These are phyloP conservation scores for Lasaia peninsularis DNA, from an alignment of 1,140 invertebrate species.

Conservation along the genomic window DNA sequence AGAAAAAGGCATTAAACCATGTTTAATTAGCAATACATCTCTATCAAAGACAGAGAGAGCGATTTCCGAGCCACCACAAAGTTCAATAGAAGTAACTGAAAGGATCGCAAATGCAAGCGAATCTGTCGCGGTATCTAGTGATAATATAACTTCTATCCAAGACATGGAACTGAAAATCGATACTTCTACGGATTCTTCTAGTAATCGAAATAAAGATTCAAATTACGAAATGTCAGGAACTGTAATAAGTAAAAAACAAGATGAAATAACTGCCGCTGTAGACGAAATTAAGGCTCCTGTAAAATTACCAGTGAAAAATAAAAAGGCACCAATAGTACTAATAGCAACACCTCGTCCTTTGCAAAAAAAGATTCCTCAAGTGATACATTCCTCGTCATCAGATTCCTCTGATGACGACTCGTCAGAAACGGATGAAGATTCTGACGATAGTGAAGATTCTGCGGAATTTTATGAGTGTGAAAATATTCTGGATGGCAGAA, in stretches of 20 bases:
- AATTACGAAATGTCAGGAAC: not conserved
- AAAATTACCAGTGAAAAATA: constrained; percentile 70
- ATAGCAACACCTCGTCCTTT: constrained; percentile 79
- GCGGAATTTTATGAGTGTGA: constrained; percentile 71
- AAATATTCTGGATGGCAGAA: constrained; percentile 71
- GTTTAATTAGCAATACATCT: not conserved
- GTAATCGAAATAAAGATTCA: not conserved
- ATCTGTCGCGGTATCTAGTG: not conserved
- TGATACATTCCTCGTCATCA: constrained; percentile 64
- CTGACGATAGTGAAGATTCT: constrained; percentile 53
- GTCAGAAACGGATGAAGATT: constrained; percentile 54
- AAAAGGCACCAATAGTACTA: constrained; percentile 73
- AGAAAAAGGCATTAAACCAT: not conserved
- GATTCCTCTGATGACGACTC: constrained; percentile 57
- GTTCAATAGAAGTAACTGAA: not conserved
- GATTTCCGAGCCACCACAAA: not conserved
- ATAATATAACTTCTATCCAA: not conserved
- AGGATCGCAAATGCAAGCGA: not conserved
- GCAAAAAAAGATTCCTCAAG: constrained; percentile 70
- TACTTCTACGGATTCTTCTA: not conserved
- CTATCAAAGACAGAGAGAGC: not conserved
- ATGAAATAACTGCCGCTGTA: not conserved
- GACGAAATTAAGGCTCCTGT: constrained; percentile 17
- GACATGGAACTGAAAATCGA: not conserved
- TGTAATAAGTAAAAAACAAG: not conserved